Percentiles rank a stretch among this genome's conserved stretches.
These are phyloP conservation scores for Erinaceus europaeus DNA, from an alignment of 2,113 vertebrate genomes.

Conservation along the genomic window DNA sequence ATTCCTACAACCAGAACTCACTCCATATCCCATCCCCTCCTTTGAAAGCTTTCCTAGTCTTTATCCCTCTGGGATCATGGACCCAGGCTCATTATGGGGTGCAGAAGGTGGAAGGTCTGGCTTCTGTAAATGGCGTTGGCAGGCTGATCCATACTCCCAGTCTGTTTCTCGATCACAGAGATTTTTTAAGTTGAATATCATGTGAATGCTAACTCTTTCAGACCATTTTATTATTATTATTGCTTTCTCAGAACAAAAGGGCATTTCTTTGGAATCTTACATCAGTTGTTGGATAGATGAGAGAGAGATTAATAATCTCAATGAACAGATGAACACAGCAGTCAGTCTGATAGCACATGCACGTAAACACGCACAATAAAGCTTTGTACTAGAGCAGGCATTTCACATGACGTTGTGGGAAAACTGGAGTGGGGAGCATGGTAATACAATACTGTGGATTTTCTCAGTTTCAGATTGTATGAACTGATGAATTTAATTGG, in stretches of 20 bases:
- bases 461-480: slow-evolving; percentile 51
- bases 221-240: neutral
- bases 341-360: slow-evolving; percentile 48
- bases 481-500: slow-evolving; percentile 66
- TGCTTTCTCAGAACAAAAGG: slow-evolving; percentile 50
- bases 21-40: too few species aligned
- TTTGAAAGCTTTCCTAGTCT: too few species aligned
- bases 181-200: slow-evolving; percentile 23
- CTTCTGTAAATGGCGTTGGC: too few species aligned
- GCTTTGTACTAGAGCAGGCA: neutral
- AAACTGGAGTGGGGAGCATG: slow-evolving; percentile 28
- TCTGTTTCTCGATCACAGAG: too few species aligned
- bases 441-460: slow-evolving; percentile 17
- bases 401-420: slow-evolving; percentile 44
- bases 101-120: too few species aligned
- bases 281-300: slow-evolving; percentile 47
- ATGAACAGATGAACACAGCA: slow-evolving; percentile 48
- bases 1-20: too few species aligned
- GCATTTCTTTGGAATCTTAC: slow-evolving; percentile 17
- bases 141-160: too few species aligned
- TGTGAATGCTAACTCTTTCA: neutral
- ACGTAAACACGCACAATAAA: neutral
- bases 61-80: too few species aligned
- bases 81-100: too few species aligned
- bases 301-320: slow-evolving; percentile 54